Conservation (phyloP, 2,797 vertebrate genomes). For the Typhlichthys subterraneus region DNA sequence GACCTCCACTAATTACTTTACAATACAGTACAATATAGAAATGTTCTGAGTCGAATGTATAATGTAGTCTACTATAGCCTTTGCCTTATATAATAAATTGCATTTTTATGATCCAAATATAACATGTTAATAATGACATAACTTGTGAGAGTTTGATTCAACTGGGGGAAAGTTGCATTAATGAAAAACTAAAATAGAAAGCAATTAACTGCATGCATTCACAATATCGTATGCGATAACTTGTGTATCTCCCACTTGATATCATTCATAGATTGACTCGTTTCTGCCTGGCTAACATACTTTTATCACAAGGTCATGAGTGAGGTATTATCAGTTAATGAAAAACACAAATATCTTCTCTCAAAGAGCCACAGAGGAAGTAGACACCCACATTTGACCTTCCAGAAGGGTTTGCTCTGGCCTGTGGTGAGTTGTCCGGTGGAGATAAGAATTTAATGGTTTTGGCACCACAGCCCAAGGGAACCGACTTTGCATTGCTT, state of each 20-base stretch:
- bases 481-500: conserved; percentile 63
- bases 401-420: conserved; percentile 60
- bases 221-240: conserved; percentile 48
- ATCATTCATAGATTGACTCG: conserved; percentile 69
- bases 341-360: conserved; percentile 71
- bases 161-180: background rate
- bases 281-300: conserved; percentile 66
- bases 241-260: conserved; percentile 54
- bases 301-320: conserved; percentile 77
- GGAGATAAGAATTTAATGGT: conserved; percentile 78
- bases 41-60: too few relatives aligned
- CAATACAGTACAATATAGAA: too few relatives aligned
- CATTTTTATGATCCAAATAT: too few relatives aligned
- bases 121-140: background rate
- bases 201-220: conserved; percentile 48
- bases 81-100: too few relatives aligned
- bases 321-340: conserved; percentile 81
- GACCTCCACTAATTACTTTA: too few relatives aligned
- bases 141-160: background rate
- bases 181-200: conserved; percentile 16
- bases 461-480: conserved; percentile 62
- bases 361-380: conserved; percentile 45
- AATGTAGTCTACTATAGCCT: too few relatives aligned
- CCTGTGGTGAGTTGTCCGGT: conserved; percentile 67
- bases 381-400: conserved; percentile 77